Evolutionary conservation across 2,797 vertebrate genomes (phyloP).

Genomic region (Myoxocephalus aenaeus): DNA sequence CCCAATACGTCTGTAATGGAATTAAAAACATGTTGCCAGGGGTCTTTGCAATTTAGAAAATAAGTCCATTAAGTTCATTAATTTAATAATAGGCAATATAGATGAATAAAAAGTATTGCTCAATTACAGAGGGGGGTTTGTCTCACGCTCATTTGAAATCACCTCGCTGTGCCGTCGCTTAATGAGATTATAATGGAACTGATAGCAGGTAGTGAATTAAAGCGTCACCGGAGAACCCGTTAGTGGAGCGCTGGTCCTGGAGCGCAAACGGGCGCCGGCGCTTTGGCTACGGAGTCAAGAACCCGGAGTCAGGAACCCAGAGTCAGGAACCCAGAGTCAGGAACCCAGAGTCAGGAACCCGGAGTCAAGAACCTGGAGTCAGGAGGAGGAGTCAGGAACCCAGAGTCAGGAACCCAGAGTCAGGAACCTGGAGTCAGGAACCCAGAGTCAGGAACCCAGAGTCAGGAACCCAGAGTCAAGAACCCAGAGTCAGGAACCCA

Average conservation of each 20-base stretch:
- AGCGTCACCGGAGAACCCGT: conserved; percentile 80
- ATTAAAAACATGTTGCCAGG: conserved; percentile 82
- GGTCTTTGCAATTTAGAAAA: conserved; percentile 82
- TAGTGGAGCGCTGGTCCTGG: conserved; percentile 77
- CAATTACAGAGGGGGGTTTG: conserved; percentile 80
- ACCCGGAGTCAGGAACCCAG: too few species aligned
- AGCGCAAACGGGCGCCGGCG: too few species aligned
- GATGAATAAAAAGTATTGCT: conserved; percentile 84
- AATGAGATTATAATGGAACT: conserved; percentile 86
- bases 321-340: too few species aligned
- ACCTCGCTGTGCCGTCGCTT: conserved; percentile 78
- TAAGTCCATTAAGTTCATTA: conserved; percentile 85
- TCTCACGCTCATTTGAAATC: conserved; percentile 77
- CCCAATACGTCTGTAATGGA: conserved; percentile 75
- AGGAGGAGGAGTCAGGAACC: too few species aligned
- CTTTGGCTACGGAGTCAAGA: not conserved
- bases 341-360: too few species aligned
- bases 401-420: too few species aligned
- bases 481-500: too few species aligned
- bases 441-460: too few species aligned
- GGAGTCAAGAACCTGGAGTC: too few species aligned
- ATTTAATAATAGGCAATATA: conserved; percentile 85
- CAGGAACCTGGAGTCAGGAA: too few species aligned
- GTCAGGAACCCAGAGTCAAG: too few species aligned
- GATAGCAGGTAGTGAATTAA: conserved; percentile 85